Conservation (phyloP, 2,888 invertebrate species). For the Adela reaumurella region DNA sequence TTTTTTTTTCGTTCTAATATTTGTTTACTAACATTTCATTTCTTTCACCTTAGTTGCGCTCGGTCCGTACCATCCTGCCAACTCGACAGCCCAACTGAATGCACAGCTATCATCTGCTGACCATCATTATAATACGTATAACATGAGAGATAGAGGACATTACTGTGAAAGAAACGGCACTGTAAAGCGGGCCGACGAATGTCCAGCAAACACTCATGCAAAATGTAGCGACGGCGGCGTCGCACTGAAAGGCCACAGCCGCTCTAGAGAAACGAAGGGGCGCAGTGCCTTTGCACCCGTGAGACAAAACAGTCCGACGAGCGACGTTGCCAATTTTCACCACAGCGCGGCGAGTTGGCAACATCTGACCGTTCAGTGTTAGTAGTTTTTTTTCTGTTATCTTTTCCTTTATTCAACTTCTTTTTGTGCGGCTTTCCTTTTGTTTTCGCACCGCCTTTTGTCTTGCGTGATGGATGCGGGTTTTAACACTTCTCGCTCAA, state of each 20-base stretch:
- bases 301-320: conserved; percentile 55
- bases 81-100: conserved; percentile 28
- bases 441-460: conserved; percentile 8
- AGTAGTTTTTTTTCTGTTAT: conserved; percentile 34
- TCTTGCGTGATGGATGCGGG: not conserved
- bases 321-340: conserved; percentile 32
- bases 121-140: conserved; percentile 49
- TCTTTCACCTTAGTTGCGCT: conserved; percentile 43
- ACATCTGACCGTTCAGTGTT: conserved; percentile 64
- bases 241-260: conserved; percentile 39
- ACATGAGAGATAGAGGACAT: conserved; percentile 50
- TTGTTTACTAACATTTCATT: conserved; percentile 22
- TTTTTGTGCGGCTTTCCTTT: conserved; percentile 17
- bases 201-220: conserved; percentile 49
- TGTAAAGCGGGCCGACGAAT: conserved; percentile 39
- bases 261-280: conserved; percentile 46
- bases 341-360: conserved; percentile 49
- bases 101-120: conserved; percentile 44
- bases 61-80: conserved; percentile 48
- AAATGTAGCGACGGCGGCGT: conserved; percentile 37
- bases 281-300: conserved; percentile 62
- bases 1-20: conserved; percentile 8
- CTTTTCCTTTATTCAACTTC: conserved; percentile 20
- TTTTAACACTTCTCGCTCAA: too few species aligned
- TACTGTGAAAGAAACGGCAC: conserved; percentile 46